phyloP scores from a whole-genome alignment of 2,113 vertebrate species.

The Gymnarchus niloticus region DNA sequence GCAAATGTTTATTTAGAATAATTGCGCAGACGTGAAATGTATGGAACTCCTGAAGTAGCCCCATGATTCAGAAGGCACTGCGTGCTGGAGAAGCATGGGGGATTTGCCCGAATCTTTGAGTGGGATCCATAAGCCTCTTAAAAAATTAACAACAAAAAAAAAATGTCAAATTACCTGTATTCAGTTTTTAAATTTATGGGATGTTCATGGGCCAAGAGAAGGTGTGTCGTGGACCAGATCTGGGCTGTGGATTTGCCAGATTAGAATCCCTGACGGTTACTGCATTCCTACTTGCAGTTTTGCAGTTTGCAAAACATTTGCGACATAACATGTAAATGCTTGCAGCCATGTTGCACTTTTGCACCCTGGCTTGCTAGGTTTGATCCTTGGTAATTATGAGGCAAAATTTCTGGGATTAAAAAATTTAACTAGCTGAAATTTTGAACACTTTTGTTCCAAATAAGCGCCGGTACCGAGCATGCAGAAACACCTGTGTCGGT shows the following conservation, averaged over 20 bases:
- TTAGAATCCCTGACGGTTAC: not conserved
- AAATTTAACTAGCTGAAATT: not conserved
- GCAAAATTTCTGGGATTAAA: not conserved
- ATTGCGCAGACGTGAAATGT: not conserved
- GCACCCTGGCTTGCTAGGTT: not conserved
- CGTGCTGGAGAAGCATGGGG: not conserved
- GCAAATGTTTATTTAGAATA: not conserved
- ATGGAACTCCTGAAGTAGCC: not conserved
- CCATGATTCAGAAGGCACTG: not conserved
- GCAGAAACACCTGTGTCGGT: not conserved
- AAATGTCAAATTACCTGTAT: not conserved
- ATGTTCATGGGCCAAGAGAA: not conserved
- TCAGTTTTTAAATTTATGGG: not conserved
- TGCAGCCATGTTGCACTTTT: not conserved
- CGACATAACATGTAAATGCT: not conserved
- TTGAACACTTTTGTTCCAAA: not conserved
- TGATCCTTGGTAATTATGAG: not conserved
- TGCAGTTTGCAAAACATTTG: constrained; percentile 4
- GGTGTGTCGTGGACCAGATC: constrained; percentile 13
- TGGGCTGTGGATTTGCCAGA: not conserved
- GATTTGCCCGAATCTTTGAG: not conserved
- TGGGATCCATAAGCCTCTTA: constrained; percentile 6
- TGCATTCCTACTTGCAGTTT: not conserved
- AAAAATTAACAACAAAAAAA: too few species aligned
- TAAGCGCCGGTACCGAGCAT: not conserved